phyloP scores from a whole-genome alignment of 2,113 vertebrate species.

The Myodes glareolus region DNA sequence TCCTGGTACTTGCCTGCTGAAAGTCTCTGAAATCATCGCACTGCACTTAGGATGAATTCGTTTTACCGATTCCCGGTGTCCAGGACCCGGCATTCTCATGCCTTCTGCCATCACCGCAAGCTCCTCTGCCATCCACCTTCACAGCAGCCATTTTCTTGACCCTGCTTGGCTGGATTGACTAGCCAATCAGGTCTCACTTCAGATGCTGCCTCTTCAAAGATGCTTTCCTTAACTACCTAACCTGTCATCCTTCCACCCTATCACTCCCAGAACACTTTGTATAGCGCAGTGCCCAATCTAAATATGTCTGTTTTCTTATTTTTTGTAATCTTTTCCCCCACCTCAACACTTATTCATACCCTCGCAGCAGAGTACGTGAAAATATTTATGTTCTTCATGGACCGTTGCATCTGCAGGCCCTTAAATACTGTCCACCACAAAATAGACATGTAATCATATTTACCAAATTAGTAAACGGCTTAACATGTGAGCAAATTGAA shows the following conservation, averaged over 20 bases:
- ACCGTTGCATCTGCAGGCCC: not conserved
- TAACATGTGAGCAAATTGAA: not conserved
- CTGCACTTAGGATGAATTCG: not conserved
- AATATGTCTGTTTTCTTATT: not conserved
- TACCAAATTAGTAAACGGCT: not conserved
- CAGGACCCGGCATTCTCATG: rapidly evolving
- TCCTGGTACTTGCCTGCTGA: not conserved
- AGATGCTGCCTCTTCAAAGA: not conserved
- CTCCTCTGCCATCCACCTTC: not conserved
- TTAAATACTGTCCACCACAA: not conserved
- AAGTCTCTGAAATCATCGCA: not conserved
- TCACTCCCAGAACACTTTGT: not conserved
- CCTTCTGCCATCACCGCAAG: not conserved
- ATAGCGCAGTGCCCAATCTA: not conserved
- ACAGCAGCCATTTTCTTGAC: not conserved
- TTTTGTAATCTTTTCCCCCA: not conserved
- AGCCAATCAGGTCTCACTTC: not conserved
- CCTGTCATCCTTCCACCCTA: not conserved
- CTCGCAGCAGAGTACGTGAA: not conserved
- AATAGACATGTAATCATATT: not conserved
- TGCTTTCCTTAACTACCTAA: not conserved
- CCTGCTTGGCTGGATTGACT: not conserved
- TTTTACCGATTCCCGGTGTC: not conserved
- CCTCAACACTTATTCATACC: not conserved
- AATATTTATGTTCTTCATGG: not conserved